phyloP scores from a whole-genome alignment of 2,113 vertebrate species.

The Phainopepla nitens region DNA sequence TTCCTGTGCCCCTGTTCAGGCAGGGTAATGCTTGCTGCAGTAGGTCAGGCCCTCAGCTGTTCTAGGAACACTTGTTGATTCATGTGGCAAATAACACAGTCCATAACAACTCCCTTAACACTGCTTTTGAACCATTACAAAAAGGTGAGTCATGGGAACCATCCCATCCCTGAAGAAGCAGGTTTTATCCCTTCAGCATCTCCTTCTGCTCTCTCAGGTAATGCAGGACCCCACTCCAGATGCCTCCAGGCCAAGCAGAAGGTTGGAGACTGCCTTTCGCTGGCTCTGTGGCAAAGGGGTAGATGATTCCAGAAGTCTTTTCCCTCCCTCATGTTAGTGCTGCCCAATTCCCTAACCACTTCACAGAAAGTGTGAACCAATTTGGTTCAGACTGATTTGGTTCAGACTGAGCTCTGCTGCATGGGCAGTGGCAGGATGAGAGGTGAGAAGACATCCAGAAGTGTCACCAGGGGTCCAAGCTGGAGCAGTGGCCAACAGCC shows the following conservation, averaged over 20 bases:
- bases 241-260: neutral
- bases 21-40: neutral
- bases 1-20: neutral
- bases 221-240: neutral
- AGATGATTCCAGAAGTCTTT: neutral
- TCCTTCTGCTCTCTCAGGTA: neutral
- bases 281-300: neutral
- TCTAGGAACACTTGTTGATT: neutral
- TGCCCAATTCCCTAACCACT: neutral
- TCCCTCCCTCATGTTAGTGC: neutral
- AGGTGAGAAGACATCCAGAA: rapidly evolving
- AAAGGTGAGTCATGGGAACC: neutral
- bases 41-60: neutral
- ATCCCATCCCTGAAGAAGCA: neutral
- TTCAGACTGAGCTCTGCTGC: neutral
- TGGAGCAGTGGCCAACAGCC: neutral
- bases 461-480: neutral
- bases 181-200: neutral
- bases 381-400: neutral
- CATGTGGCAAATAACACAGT: neutral
- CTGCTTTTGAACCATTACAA: neutral
- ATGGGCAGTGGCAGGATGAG: rapidly evolving
- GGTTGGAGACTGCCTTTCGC: neutral
- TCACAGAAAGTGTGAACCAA: neutral
- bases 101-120: neutral